These are phyloP conservation scores for Formica aserva DNA, from an alignment of 2,888 invertebrate genomes.

Conservation along the genomic window DNA sequence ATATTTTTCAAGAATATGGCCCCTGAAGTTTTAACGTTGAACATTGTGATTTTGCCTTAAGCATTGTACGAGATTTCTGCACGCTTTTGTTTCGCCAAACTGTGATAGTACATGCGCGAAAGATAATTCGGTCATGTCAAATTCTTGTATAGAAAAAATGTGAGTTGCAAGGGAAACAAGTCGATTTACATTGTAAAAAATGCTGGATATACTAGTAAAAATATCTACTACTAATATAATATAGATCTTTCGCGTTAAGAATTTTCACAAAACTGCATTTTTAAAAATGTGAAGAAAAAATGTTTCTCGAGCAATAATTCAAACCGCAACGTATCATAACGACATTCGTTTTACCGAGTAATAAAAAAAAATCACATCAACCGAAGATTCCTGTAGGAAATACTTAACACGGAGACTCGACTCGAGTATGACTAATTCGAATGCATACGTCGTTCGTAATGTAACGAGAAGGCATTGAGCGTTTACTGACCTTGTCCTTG, in stretches of 20 bases:
- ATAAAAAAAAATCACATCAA: background rate
- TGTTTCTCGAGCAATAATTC: background rate
- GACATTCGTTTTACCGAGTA: background rate
- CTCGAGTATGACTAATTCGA: background rate
- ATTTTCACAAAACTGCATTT: background rate
- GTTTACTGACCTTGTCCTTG: slow-evolving; percentile 82
- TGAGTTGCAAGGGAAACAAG: background rate
- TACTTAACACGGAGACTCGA: background rate
- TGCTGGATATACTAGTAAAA: background rate
- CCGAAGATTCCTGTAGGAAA: background rate
- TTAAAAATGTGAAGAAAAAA: background rate
- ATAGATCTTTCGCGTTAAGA: background rate
- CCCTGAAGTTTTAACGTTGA: background rate
- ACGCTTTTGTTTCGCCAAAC: slow-evolving; percentile 27
- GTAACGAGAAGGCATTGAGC: slow-evolving; percentile 5
- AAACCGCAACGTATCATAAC: background rate
- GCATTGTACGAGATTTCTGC: background rate
- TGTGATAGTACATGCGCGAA: slow-evolving; percentile 37
- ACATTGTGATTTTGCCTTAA: slow-evolving; percentile 9
- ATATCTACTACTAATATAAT: background rate
- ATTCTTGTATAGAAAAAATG: background rate
- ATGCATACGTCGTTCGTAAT: background rate
- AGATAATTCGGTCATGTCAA: slow-evolving; percentile 39
- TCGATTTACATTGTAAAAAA: background rate
- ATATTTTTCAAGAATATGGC: too few relatives aligned